phyloP scores from a whole-genome alignment of 2,888 invertebrate species.

The Conomelus anceps region DNA sequence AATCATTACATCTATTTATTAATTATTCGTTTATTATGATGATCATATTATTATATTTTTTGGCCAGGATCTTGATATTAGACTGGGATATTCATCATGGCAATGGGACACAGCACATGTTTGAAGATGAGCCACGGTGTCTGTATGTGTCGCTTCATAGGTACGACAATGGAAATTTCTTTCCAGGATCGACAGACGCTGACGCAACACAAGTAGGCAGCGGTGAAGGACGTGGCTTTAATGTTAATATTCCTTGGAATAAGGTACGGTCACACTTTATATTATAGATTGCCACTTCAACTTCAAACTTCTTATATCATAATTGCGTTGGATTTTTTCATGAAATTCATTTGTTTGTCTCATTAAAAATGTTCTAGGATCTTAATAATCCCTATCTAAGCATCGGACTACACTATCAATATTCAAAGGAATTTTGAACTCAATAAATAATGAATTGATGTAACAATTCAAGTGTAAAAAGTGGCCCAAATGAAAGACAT shows the following conservation, averaged over 20 bases:
- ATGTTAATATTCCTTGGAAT: conserved; percentile 92
- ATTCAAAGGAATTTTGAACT: too few species aligned
- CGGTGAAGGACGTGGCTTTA: conserved; percentile 67
- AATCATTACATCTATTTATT: too few species aligned
- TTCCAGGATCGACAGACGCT: conserved; percentile 65
- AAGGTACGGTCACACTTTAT: conserved; percentile 49
- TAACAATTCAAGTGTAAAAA: too few species aligned
- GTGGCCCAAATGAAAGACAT: too few species aligned
- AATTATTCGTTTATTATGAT: too few species aligned
- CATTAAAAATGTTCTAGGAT: too few species aligned
- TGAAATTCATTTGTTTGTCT: too few species aligned
- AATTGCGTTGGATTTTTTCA: too few species aligned
- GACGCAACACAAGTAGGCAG: conserved; percentile 60
- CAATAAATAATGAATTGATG: too few species aligned
- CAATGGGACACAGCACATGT: conserved; percentile 80
- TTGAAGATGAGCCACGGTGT: conserved; percentile 67
- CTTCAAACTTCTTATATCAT: not conserved
- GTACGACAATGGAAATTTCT: conserved; percentile 83
- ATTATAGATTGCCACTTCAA: not conserved
- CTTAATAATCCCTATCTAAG: too few species aligned
- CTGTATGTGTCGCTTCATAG: conserved; percentile 89
- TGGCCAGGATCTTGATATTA: conserved; percentile 59
- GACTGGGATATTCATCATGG: conserved; percentile 98
- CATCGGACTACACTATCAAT: too few species aligned
- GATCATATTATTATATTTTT: not conserved